These are phyloP conservation scores for Pteromalus puparum DNA, from an alignment of 1,140 invertebrate genomes.

Conservation along the genomic window DNA sequence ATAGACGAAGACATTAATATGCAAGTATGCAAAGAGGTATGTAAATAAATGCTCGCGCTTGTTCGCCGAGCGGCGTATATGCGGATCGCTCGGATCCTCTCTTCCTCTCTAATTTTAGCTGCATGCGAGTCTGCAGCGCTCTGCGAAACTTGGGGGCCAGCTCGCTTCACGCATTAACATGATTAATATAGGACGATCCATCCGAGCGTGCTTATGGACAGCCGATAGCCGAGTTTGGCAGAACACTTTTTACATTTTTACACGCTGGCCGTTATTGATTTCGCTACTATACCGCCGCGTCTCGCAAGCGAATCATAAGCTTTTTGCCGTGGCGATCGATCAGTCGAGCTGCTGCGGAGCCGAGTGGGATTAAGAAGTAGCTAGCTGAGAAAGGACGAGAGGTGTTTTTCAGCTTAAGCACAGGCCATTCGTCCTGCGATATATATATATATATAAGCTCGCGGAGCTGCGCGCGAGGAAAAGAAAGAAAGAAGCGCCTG, in stretches of 20 bases:
- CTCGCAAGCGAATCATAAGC: constrained; percentile 2
- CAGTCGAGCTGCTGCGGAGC: too few species aligned
- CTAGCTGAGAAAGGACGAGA: background rate
- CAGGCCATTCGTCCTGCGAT: background rate
- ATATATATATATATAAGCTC: too few species aligned
- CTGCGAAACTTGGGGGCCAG: background rate
- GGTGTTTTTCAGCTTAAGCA: constrained; percentile 12
- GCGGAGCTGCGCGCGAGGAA: constrained; percentile 22
- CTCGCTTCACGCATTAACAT: background rate
- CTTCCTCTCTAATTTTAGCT: constrained; percentile 24
- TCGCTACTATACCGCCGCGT: background rate
- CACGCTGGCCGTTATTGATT: too few species aligned
- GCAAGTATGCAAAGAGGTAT: constrained; percentile 22
- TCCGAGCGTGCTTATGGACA: background rate
- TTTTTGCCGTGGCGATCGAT: constrained; percentile 33
- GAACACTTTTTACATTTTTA: too few species aligned
- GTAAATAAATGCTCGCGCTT: constrained; percentile 35
- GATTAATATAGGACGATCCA: constrained; percentile 20
- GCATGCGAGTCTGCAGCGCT: background rate
- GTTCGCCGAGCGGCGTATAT: background rate
- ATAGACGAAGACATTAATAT: constrained; percentile 32
- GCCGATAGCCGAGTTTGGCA: too few species aligned
- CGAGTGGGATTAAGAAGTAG: constrained; percentile 31
- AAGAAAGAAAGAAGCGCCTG: too few species aligned
- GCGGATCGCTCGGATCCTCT: background rate